These are phyloP conservation scores for Ellobium chinense DNA, from an alignment of 2,888 invertebrate species.

Conservation along the genomic window DNA sequence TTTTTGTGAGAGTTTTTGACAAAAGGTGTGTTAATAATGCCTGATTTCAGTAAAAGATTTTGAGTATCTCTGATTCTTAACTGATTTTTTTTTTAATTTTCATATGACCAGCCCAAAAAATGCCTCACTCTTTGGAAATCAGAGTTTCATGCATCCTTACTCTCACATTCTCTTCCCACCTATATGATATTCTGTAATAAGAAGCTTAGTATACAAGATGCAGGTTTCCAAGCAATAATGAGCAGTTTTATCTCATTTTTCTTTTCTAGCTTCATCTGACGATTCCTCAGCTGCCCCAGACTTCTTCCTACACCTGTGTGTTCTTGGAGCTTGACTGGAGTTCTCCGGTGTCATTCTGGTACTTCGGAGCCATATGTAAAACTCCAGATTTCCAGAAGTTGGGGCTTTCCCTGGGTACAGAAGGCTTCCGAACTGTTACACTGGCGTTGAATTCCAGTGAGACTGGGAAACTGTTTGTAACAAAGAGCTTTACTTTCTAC, in stretches of 20 bases:
- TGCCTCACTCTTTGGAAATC: no score
- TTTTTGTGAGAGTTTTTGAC: no score
- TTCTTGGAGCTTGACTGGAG: slow-evolving; percentile 67
- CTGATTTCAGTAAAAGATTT: no score
- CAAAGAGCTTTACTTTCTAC: slow-evolving; percentile 75
- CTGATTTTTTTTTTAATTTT: no score
- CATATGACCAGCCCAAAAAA: no score
- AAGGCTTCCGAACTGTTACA: slow-evolving; percentile 69
- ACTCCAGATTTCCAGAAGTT: slow-evolving; percentile 64
- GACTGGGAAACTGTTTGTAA: slow-evolving; percentile 72
- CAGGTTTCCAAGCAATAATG: background rate
- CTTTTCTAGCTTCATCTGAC: slow-evolving; percentile 65
- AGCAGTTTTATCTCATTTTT: background rate
- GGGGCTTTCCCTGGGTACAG: slow-evolving; percentile 53
- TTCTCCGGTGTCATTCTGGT: slow-evolving; percentile 62
- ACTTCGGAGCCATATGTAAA: slow-evolving; percentile 65
- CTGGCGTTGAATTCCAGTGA: slow-evolving; percentile 74
- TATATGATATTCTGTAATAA: background rate
- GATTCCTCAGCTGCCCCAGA: slow-evolving; percentile 65
- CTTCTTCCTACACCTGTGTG: slow-evolving; percentile 73
- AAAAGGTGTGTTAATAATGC: no score
- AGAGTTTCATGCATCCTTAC: no score
- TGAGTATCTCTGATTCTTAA: no score
- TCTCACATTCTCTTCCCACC: no score
- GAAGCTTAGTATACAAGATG: background rate